phyloP scores from a whole-genome alignment of 1,140 invertebrate species.

The Platyscapa corneri region DNA sequence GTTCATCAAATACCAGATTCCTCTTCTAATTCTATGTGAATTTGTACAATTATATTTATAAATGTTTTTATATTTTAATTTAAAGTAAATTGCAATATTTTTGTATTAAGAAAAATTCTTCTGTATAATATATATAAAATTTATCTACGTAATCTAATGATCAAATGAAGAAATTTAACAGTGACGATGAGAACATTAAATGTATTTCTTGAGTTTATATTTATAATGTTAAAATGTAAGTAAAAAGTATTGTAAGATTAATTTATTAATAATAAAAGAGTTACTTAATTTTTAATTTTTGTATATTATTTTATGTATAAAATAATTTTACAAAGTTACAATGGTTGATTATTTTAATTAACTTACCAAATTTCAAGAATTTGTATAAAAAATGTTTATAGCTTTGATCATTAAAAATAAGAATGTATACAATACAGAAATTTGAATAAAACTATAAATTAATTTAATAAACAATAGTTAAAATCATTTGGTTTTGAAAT shows the following conservation, averaged over 20 bases:
- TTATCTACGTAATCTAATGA: background rate
- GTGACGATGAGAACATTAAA: background rate
- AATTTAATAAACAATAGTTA: too few relatives aligned
- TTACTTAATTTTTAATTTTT: background rate
- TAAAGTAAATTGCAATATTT: constrained; percentile 16
- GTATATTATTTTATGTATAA: background rate
- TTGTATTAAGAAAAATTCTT: constrained; percentile 12
- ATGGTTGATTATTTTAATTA: too few relatives aligned
- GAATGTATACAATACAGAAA: background rate
- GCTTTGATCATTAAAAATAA: background rate
- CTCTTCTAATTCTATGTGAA: constrained; percentile 59
- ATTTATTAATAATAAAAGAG: background rate
- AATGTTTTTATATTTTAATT: constrained; percentile 12
- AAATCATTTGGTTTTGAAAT: background rate
- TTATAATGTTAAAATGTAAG: background rate
- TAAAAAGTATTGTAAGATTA: background rate
- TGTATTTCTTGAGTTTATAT: constrained; percentile 1
- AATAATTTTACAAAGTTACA: too few relatives aligned
- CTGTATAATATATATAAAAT: background rate
- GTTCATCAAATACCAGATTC: constrained; percentile 58
- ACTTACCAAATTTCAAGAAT: too few relatives aligned
- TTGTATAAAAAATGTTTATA: background rate
- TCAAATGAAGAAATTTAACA: constrained; percentile 13
- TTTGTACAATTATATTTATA: constrained; percentile 6
- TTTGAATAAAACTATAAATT: background rate